Conservation (phyloP, 2,888 invertebrate species). For the Linhomoeus sp. region DNA sequence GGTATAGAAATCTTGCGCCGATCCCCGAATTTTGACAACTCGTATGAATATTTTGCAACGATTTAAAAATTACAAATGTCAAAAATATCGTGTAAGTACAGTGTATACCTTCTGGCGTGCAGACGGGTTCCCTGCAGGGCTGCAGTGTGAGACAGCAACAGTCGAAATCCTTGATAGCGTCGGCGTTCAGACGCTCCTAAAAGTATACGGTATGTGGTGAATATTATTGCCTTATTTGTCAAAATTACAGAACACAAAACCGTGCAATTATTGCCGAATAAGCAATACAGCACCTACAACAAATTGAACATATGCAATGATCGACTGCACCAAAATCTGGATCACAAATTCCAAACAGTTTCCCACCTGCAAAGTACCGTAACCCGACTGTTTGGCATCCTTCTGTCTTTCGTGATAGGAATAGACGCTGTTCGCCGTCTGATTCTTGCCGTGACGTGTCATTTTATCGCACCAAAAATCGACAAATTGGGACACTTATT, state of each 20-base stretch:
- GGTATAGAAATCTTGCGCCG: no score
- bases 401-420: constrained; percentile 93
- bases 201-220: no score
- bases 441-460: constrained; percentile 78
- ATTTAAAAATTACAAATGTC: constrained; percentile 4
- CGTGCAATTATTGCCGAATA: no score
- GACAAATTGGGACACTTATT: no score
- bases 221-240: no score
- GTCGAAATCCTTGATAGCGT: constrained; percentile 58
- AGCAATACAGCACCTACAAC: no score
- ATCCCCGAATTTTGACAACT: no score
- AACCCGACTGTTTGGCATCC: constrained; percentile 57
- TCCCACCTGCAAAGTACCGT: constrained; percentile 41
- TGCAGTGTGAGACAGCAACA: constrained; percentile 90
- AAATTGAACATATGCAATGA: no score
- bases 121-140: constrained; percentile 76
- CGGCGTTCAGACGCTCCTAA: no score
- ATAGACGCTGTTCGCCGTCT: constrained; percentile 92
- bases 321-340: no score
- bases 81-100: not conserved
- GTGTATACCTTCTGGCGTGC: constrained; percentile 42
- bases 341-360: no score
- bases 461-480: not conserved
- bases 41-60: not conserved
- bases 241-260: no score